These are phyloP conservation scores for Drosophila sp. DNA, from an alignment of 1,140 invertebrate species.

Conservation along the genomic window DNA sequence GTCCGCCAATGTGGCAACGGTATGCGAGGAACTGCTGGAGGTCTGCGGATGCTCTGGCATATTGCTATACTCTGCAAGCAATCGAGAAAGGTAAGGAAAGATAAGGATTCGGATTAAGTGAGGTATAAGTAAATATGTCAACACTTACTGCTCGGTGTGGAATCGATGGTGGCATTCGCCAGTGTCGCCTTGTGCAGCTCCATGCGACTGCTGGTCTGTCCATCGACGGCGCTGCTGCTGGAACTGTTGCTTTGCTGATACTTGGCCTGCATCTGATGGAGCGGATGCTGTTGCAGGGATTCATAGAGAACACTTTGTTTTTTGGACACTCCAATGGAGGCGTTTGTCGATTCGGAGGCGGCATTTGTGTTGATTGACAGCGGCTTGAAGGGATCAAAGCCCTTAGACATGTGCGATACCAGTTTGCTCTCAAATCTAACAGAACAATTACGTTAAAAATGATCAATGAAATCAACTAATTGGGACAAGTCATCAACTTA, in stretches of 20 bases:
- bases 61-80: constrained; percentile 55
- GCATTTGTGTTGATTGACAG: constrained; percentile 79
- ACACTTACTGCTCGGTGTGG: constrained; percentile 56
- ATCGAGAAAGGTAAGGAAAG: background rate
- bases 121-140: background rate
- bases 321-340: constrained; percentile 41
- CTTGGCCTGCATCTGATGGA: constrained; percentile 68
- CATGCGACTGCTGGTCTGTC: constrained; percentile 73
- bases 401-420: constrained; percentile 81
- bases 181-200: constrained; percentile 80
- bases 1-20: constrained; percentile 66
- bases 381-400: constrained; percentile 83
- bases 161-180: constrained; percentile 71
- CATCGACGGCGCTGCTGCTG: constrained; percentile 61
- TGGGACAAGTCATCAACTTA: constrained; percentile 45
- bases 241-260: constrained; percentile 53
- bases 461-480: background rate
- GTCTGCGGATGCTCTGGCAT: constrained; percentile 46
- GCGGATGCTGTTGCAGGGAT: constrained; percentile 79
- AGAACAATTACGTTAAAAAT: background rate
- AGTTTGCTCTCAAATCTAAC: constrained; percentile 77
- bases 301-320: constrained; percentile 79
- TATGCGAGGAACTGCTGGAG: constrained; percentile 31
- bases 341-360: constrained; percentile 36
- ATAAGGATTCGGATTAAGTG: background rate